These are phyloP conservation scores for Rhinopomastus cyanomelas DNA, from an alignment of 2,113 vertebrate genomes.

Conservation along the genomic window DNA sequence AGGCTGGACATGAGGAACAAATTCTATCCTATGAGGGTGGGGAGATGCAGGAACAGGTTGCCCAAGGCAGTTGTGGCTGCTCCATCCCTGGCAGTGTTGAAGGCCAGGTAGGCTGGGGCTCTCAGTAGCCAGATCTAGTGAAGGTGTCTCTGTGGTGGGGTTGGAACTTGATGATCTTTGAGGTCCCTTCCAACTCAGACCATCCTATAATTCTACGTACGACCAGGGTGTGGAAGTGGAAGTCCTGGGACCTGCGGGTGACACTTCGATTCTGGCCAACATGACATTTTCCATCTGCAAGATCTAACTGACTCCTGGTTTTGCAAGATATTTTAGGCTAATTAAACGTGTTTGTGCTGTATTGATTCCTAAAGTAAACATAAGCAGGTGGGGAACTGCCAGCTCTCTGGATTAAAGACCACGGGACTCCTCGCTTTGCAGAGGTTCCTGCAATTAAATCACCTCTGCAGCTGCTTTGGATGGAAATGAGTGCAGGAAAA, in stretches of 20 bases:
- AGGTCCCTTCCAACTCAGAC: no score
- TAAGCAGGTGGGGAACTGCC: slow-evolving; percentile 48
- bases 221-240: slow-evolving; percentile 52
- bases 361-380: slow-evolving; percentile 60
- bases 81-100: no score
- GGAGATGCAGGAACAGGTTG: no score
- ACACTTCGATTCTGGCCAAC: slow-evolving; percentile 17
- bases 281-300: slow-evolving; percentile 58
- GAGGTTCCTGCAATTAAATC: slow-evolving; percentile 33
- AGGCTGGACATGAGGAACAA: no score
- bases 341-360: slow-evolving; percentile 60
- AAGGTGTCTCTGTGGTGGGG: no score
- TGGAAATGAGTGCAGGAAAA: slow-evolving; percentile 5
- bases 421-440: background rate
- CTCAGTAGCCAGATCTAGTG: no score
- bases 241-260: slow-evolving; percentile 9
- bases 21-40: no score
- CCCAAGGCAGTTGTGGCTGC: no score
- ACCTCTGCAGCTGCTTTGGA: background rate
- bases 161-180: no score
- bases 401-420: background rate
- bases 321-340: slow-evolving; percentile 58
- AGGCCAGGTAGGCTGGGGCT: no score
- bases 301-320: slow-evolving; percentile 63
- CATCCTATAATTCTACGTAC: no score